Evolutionary conservation across 2,797 vertebrate species (phyloP), one percentile per base, ranked within the genome.

Genomic region (Chiloscyllium punctatum): DNA sequence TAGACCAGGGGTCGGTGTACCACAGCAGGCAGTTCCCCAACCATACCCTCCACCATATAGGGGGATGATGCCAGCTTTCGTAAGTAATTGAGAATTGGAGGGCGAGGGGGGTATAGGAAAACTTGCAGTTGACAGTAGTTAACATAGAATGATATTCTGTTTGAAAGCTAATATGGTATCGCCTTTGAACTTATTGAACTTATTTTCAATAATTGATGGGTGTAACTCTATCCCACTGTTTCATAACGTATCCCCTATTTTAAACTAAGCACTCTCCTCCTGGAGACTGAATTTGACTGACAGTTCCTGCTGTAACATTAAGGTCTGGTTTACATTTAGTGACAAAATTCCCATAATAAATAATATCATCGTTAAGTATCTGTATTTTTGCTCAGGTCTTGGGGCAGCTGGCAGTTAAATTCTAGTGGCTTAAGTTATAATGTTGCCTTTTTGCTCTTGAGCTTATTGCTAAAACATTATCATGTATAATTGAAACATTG

Each of bases 21-120:
- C 98, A 96, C 98, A 98, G 97, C 97, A 98, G 95, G 96, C 97
- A 88, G 95, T 42, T 97, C 96, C 98, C 96, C 98, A 98, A 96
- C 98, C 98, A 88, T 98, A 98, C 97, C 99, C 99, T 97, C 98
- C 98, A 97, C 97, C 97, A 48, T 99, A 98, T 96, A 97, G 98
- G 97, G 98, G 98, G 96, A 98, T 99, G 97, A 98, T 99, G 97
- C 98, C 98, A 96, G 98, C 98, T 84, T 99, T 99, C 15, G 98
- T 99, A 97, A 98, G 98, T 98, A n/a, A 92, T 6, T 42, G 13
- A 69, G 25, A 33, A 57, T 15, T 87, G 84, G 51, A 3, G 51
- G 51, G 51, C 8, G 1, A 27, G 13, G 8, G 27, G 51, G 11
- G 30, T 33, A 33, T n/a, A 68, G 16, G 18, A 42, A 92, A 92